A percentile compares a stretch with the other conserved stretches of the same genome.
These are phyloP conservation scores for Nomia melanderi DNA, from an alignment of 1,140 invertebrate genomes.

Conservation along the genomic window DNA sequence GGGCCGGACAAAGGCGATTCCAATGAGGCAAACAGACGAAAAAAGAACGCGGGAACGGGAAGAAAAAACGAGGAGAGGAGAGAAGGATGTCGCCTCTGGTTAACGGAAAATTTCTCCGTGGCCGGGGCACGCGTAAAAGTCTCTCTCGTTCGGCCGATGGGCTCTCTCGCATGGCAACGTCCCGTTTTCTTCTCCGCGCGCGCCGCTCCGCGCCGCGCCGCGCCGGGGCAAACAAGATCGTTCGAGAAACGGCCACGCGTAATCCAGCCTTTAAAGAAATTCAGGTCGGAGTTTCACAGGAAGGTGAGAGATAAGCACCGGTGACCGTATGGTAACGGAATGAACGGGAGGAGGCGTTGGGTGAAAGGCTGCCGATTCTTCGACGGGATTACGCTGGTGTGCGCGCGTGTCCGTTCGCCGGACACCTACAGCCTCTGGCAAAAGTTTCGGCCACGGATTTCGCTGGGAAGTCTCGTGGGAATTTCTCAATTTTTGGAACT, in stretches of 20 bases:
- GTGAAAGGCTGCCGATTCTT: slow-evolving; percentile 47
- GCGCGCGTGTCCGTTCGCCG: too few species aligned
- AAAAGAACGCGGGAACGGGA: too few species aligned
- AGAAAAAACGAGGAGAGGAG: background rate
- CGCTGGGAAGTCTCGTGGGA: too few species aligned
- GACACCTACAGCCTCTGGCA: too few species aligned
- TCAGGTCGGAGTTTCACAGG: slow-evolving; percentile 50
- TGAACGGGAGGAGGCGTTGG: slow-evolving; percentile 34
- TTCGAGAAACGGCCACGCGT: slow-evolving; percentile 38
- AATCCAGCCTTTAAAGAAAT: slow-evolving; percentile 47
- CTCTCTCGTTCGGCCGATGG: background rate
- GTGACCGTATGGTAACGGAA: slow-evolving; percentile 52
- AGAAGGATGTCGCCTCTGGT: background rate
- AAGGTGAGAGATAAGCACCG: slow-evolving; percentile 49
- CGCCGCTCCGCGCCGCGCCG: too few species aligned
- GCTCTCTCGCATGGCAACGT: slow-evolving; percentile 39
- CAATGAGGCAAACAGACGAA: background rate
- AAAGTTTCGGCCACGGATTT: too few species aligned
- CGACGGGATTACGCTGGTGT: slow-evolving; percentile 21
- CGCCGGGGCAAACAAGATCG: slow-evolving; percentile 31
- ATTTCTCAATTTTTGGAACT: too few species aligned
- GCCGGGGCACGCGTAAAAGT: background rate
- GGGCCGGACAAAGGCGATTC: background rate
- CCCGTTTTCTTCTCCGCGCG: slow-evolving; percentile 20
- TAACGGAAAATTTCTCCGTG: slow-evolving; percentile 40